Evolutionary conservation across 2,888 invertebrate species (phyloP), one percentile per base, ranked within the genome.

Genomic region (Meiosimyza platycephala): DNA sequence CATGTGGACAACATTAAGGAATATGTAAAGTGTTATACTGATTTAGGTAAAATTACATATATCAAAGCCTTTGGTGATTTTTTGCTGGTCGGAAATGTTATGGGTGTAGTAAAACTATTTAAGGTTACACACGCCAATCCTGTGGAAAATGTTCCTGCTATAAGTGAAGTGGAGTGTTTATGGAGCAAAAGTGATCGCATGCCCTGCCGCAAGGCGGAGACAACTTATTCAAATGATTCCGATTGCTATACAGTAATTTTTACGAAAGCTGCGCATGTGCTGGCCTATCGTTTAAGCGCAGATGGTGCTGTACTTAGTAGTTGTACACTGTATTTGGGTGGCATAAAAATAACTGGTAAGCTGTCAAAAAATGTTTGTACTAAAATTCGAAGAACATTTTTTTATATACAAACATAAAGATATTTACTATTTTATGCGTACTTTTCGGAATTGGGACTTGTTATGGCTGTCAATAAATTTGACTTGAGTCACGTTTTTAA

Each of bases 131-230:
- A 71, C 0, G 33, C 60, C n/a, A 55, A 22, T 62, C 9, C 47
- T 62, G 33, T 62, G 16, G 47, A 63, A 15, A 16, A 13, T 63
- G 48, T 12, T 40, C 72, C 60, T 6, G 68, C 55, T 6, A 33
- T 85, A 1, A 33, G 28, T 4, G 72, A 82, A 59, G 60, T 80
- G 0, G 80, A 79, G 9, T 78, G 76, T n/a, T 74, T 86, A 6
- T 86, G 85, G 85, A 74, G 73, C 16, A 82, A 78, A 48, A 66
- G 78, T 0, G 86, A 86, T 80, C 80, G 80, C 47, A 80, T 86
- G 76, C 76, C 78, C 0, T 76, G 83, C 50, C 82, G 81, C 15
- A 75, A 80, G 60, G 80, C 81, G 9, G 62, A 79, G 22, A 80
- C 84, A 3, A 73, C 76, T 1, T 72, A 75, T 28, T 77, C 72